phyloP scores from a whole-genome alignment of 1,140 invertebrate genomes.

The Cotesia typhae region DNA sequence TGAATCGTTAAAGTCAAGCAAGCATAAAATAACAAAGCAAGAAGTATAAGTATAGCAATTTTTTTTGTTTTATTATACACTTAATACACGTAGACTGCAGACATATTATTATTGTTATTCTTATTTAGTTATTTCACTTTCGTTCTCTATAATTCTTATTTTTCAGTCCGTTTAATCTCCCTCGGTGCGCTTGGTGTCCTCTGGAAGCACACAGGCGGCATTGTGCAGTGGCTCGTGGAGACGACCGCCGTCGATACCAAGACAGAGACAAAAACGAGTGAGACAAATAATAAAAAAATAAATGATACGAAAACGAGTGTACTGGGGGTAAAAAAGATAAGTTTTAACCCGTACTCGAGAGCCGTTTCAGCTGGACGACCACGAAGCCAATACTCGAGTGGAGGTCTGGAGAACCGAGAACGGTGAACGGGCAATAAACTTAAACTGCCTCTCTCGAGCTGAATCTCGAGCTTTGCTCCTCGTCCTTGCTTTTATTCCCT shows the following conservation, averaged over 20 bases:
- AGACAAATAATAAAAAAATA: too few relatives aligned
- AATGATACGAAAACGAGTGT: not conserved
- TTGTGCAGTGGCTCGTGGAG: constrained; percentile 22
- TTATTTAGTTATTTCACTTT: not conserved
- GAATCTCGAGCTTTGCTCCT: too few relatives aligned
- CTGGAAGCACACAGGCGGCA: not conserved
- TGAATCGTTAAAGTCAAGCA: constrained; percentile 7
- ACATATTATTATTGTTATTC: constrained; percentile 1
- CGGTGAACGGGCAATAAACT: constrained; percentile 48
- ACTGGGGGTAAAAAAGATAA: constrained; percentile 3
- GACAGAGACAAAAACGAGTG: not conserved
- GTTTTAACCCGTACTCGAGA: constrained; percentile 28
- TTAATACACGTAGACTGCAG: too few relatives aligned
- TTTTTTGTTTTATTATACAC: not conserved
- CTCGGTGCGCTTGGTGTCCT: constrained; percentile 14
- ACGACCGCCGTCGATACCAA: not conserved
- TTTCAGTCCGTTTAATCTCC: constrained; percentile 14
- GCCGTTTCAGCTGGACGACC: constrained; percentile 47
- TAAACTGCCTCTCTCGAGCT: constrained; percentile 30
- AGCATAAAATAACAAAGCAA: constrained; percentile 11
- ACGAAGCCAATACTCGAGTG: constrained; percentile 47
- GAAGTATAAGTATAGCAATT: not conserved
- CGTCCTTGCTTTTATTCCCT: constrained; percentile 27
- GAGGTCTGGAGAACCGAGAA: constrained; percentile 25
- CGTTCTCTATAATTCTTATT: not conserved